These are phyloP conservation scores for Oenanthe oenanthe DNA, from an alignment of 2,113 vertebrate species.

Conservation along the genomic window DNA sequence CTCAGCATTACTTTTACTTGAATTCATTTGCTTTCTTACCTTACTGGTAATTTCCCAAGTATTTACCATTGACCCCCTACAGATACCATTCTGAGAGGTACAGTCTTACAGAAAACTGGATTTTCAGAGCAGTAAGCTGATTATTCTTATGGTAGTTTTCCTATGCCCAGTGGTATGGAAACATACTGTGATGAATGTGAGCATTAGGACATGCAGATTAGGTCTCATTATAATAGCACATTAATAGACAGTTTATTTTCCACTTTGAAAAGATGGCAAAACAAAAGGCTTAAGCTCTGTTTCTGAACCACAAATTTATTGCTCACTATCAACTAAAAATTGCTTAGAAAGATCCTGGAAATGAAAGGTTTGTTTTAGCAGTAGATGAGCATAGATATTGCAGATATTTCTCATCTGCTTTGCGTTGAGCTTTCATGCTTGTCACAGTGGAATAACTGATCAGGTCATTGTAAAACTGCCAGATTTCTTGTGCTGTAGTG, in stretches of 20 bases:
- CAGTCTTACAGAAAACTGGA: not conserved
- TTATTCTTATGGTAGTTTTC: not conserved
- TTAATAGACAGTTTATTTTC: conserved; percentile 9
- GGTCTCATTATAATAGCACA: conserved; percentile 13
- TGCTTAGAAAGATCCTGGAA: not conserved
- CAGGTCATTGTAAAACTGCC: not conserved
- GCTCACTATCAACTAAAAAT: not conserved
- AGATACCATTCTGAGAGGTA: not conserved
- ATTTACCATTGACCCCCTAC: not conserved
- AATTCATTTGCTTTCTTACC: not conserved
- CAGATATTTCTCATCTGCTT: conserved; percentile 13
- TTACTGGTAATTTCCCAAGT: conserved; percentile 12
- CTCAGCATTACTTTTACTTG: not conserved
- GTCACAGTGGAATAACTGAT: not conserved
- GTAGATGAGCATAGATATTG: not conserved
- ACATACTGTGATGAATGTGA: conserved; percentile 5
- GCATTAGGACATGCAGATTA: not conserved
- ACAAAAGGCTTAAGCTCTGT: not conserved
- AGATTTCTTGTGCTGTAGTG: not conserved
- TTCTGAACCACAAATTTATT: not conserved
- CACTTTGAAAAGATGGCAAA: not conserved
- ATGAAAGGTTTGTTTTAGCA: not conserved
- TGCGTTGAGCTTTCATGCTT: not conserved
- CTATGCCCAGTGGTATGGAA: not conserved
- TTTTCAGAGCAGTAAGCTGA: not conserved